These are phyloP conservation scores for Platysternon megacephalum DNA, from an alignment of 2,113 vertebrate genomes.

Conservation along the genomic window DNA sequence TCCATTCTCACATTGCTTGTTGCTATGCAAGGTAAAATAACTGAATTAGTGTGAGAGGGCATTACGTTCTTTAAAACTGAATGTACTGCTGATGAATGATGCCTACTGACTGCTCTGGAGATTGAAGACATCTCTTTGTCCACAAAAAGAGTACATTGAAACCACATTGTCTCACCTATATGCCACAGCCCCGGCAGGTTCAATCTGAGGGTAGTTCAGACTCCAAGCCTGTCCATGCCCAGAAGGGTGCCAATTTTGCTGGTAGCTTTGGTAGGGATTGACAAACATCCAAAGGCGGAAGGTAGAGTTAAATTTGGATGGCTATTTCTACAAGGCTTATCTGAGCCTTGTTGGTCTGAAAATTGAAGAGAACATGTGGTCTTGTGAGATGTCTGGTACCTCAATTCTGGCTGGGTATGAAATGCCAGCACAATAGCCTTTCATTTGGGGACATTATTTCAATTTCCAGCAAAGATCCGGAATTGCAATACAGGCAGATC, in stretches of 20 bases:
- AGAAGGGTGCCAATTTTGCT: not conserved
- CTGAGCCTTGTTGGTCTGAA: not conserved
- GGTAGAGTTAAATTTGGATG: not conserved
- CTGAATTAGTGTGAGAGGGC: not conserved
- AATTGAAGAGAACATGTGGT: not conserved
- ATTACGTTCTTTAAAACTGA: not conserved
- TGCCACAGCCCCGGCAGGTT: not conserved
- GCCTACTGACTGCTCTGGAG: not conserved
- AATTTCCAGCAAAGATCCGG: not conserved
- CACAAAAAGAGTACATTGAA: not conserved
- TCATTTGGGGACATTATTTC: not conserved
- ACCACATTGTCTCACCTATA: not conserved
- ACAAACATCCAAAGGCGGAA: not conserved
- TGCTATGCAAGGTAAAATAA: not conserved
- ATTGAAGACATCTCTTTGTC: not conserved
- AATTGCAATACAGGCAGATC: not conserved
- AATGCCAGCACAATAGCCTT: not conserved
- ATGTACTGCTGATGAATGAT: not conserved
- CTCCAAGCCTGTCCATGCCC: not conserved
- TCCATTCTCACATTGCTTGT: not conserved
- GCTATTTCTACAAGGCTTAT: not conserved
- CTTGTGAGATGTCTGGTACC: not conserved
- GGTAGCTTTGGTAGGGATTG: not conserved
- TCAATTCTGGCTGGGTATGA: not conserved
- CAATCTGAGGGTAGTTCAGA: not conserved